Evolutionary conservation across 2,888 invertebrate species (phyloP).

Genomic region (Diogma glabrata): DNA sequence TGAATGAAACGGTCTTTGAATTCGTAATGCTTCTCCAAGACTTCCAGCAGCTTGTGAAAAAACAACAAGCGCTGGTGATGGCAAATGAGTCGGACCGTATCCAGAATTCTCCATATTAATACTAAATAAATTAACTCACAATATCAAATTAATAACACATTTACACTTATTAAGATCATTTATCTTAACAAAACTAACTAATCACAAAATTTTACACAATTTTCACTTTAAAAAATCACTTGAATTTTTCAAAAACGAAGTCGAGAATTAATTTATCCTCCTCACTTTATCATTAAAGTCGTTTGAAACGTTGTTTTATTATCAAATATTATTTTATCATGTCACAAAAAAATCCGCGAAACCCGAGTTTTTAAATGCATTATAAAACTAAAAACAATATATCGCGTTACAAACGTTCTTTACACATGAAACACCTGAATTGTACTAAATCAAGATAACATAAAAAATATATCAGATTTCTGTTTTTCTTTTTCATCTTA

Average conservation of each 20-base stretch:
- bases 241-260: neutral
- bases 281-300: neutral
- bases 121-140: too few relatives aligned
- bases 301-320: neutral
- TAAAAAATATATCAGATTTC: too few relatives aligned
- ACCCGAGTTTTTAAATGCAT: neutral
- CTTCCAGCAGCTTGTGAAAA: constrained; percentile 64
- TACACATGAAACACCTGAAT: constrained; percentile 8
- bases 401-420: neutral
- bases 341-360: neutral
- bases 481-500: too few relatives aligned
- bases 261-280: neutral
- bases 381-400: neutral
- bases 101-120: constrained; percentile 59
- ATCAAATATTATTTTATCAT: too few relatives aligned
- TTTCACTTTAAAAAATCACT: neutral
- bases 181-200: neutral
- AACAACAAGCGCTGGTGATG: constrained; percentile 62
- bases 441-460: constrained; percentile 7
- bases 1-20: constrained; percentile 63
- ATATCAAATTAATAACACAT: too few relatives aligned
- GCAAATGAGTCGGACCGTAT: constrained; percentile 59
- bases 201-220: neutral
- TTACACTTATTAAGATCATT: neutral
- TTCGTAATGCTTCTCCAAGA: constrained; percentile 60